Conservation (phyloP, 2,888 invertebrate genomes). For the Drosophila algonquin region DNA sequence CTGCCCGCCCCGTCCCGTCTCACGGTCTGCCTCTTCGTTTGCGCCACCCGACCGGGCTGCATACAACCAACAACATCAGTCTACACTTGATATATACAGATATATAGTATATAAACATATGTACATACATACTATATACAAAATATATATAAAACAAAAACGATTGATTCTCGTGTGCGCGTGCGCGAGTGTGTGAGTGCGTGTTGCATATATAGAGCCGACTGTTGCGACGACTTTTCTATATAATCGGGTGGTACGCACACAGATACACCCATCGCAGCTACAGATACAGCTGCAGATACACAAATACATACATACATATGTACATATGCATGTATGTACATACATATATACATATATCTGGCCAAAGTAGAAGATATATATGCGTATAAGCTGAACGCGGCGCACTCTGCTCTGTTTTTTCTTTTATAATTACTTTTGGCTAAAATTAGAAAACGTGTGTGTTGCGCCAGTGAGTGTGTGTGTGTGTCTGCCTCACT, state of each 20-base stretch:
- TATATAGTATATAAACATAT: conserved; percentile 10
- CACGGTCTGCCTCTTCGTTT: background rate
- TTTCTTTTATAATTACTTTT: conserved; percentile 83
- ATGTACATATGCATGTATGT: conserved; percentile 44
- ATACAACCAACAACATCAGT: conserved; percentile 73
- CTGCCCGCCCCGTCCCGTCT: background rate
- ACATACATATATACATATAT: conserved; percentile 65
- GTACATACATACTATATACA: conserved; percentile 31
- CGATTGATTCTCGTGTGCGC: conserved; percentile 26
- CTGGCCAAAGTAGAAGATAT: conserved; percentile 77
- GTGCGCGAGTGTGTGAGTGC: conserved; percentile 54
- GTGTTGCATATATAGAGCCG: conserved; percentile 44
- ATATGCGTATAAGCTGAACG: conserved; percentile 77
- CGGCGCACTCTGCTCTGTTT: conserved; percentile 81
- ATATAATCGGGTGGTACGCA: conserved; percentile 58
- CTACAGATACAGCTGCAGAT: conserved; percentile 28
- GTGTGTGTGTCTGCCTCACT: conserved; percentile 69
- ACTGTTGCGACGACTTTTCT: conserved; percentile 68
- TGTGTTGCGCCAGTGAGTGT: conserved; percentile 81
- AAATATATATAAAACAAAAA: conserved; percentile 12
- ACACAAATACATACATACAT: conserved; percentile 56
- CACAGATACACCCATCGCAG: conserved; percentile 16
- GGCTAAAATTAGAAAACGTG: conserved; percentile 84
- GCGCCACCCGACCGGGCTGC: conserved; percentile 44
- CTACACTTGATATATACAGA: conserved; percentile 46